Conservation (phyloP, 2,888 invertebrate species). For the Xanthorhoe designata region DNA sequence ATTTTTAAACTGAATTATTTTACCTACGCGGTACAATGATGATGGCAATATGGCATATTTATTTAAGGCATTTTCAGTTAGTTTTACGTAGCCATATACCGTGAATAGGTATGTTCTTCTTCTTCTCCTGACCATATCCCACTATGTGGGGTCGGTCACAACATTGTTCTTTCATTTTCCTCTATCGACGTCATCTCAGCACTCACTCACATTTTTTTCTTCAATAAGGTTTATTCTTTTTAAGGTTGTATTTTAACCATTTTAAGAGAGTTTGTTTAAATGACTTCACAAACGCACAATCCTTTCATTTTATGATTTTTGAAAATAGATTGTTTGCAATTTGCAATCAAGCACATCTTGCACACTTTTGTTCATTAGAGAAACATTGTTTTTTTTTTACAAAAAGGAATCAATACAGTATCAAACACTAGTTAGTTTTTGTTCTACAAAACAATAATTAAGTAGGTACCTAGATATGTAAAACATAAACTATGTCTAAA, state of each 20-base stretch:
- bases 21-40: not conserved
- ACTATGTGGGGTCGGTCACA: too few species aligned
- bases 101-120: too few species aligned
- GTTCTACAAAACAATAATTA: not conserved
- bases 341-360: too few species aligned
- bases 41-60: too few species aligned
- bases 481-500: not conserved
- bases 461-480: not conserved
- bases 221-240: not conserved
- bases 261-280: not conserved
- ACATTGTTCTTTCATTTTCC: too few species aligned
- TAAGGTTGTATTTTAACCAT: not conserved
- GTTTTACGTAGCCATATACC: too few species aligned
- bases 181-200: too few species aligned
- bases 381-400: not conserved
- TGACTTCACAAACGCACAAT: not conserved
- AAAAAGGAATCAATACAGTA: not conserved
- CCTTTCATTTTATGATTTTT: not conserved
- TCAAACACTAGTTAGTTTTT: not conserved
- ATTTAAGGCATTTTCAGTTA: too few species aligned
- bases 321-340: not conserved
- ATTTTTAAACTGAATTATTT: not conserved
- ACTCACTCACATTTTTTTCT: too few species aligned
- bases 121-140: too few species aligned
- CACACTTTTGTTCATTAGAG: not conserved